Evolutionary conservation across 2,797 vertebrate species (phyloP), one percentile per base, ranked within the genome.

Genomic region (Microctenopoma steveboyesi): DNA sequence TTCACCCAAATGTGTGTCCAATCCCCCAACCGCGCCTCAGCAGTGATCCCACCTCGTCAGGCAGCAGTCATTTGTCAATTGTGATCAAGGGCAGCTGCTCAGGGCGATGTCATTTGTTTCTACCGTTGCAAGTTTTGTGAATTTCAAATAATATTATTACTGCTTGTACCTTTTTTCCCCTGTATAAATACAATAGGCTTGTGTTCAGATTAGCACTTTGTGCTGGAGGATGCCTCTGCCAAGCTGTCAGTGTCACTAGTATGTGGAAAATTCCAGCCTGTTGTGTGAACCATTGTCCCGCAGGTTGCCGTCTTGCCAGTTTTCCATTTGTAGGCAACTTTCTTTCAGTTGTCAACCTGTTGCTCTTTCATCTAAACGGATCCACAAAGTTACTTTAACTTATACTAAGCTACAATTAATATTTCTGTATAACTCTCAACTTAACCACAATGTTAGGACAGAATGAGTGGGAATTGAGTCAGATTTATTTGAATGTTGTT

Each of bases 1-100:
- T 0, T 96, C 97, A 15, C 92, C 96, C 35, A 99, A 98, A 72
- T 94, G 94, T 84, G 83, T 93, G 0, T 95, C 96, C 0, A 97
- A 99, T 50, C 94, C 95, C 30, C 94, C 95, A 6, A 94, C 92
- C 0, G 55, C 78, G 37, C 75, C 85, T 28, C 82, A 82, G 13
- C 77, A 85, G 50, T 91, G 82, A 91, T 40, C 22, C 30, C 1
- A 5, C 14, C 25, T n/a, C 12, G 2, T 40, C 69, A 53, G 42
- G 27, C 35, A 60, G 28, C 46, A 45, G 13, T 54, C 22, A 60
- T 39, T 39, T 7, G 0, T 53, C 52, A 30, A 30, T 66, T 35
- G 9, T 22, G 22, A 22, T 22, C 22, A 2, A 1, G 22, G 22
- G 22, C 22, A 22, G 22, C 22, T 22, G 22, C 22, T 22, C 33